phyloP scores from a whole-genome alignment of 2,113 vertebrate genomes.

The Boulengerochromis microlepis region DNA sequence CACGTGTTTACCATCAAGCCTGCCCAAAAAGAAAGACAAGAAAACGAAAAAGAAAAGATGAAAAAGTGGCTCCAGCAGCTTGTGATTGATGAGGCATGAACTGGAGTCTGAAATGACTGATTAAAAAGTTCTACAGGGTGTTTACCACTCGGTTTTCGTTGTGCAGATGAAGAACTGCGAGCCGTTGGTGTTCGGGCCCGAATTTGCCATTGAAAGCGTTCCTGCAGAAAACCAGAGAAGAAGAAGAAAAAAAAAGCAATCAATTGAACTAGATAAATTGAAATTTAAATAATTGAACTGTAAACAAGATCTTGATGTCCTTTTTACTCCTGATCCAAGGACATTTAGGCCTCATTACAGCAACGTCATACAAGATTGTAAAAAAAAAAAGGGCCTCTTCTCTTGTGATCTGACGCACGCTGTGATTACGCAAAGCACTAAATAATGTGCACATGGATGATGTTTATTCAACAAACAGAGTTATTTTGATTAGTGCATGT shows the following conservation, averaged over 20 bases:
- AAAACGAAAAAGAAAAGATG: not conserved
- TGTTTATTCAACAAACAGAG: not conserved
- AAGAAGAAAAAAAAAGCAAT: not conserved
- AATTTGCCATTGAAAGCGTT: conserved; percentile 93
- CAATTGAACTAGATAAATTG: not conserved
- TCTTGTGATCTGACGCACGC: not conserved
- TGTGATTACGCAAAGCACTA: not conserved
- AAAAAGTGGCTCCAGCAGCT: not conserved
- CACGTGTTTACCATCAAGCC: conserved; percentile 92
- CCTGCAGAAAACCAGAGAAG: conserved; percentile 62
- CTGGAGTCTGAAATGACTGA: not conserved
- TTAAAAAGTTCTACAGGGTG: not conserved
- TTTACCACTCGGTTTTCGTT: conserved; percentile 87
- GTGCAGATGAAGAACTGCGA: conserved; percentile 98
- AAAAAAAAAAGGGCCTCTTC: not conserved
- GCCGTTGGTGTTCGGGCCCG: conserved; percentile 90
- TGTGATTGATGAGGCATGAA: not conserved
- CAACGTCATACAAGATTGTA: not conserved
- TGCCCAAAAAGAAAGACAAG: conserved; percentile 38
- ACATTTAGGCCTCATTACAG: not conserved
- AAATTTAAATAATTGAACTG: not conserved
- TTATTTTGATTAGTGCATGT: conserved; percentile 21
- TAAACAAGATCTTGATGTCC: not conserved
- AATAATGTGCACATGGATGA: not conserved
- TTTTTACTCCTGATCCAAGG: not conserved